Percentiles rank a stretch among this genome's conserved stretches.
phyloP scores from a whole-genome alignment of 2,113 vertebrate species.

The Dromas ardeola region DNA sequence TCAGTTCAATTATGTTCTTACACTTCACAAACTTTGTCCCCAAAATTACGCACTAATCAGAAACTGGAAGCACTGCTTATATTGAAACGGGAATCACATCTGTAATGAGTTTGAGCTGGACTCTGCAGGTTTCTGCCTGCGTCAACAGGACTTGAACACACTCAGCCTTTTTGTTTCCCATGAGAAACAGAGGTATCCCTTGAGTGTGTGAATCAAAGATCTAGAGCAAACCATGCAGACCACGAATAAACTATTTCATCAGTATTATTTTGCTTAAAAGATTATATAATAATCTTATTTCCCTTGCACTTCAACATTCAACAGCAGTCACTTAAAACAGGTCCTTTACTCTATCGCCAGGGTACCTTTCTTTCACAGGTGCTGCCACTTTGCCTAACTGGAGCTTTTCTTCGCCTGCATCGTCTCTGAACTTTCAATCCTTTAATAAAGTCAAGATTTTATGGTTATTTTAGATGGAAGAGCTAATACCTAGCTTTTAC shows the following conservation, averaged over 20 bases:
- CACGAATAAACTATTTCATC: background rate
- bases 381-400: background rate
- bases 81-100: background rate
- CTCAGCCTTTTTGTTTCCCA: background rate
- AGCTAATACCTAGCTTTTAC: background rate
- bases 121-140: background rate
- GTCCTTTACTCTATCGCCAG: background rate
- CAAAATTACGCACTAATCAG: background rate
- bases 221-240: background rate
- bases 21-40: background rate
- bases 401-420: slow-evolving; percentile 38
- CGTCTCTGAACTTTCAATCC: slow-evolving; percentile 51
- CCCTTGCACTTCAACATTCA: background rate
- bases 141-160: background rate
- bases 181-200: background rate
- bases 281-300: background rate
- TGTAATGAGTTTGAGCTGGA: background rate
- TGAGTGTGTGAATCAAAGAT: background rate
- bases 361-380: slow-evolving; percentile 52
- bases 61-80: background rate
- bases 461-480: slow-evolving; percentile 35
- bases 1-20: background rate
- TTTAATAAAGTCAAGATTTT: slow-evolving; percentile 65
- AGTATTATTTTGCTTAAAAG: background rate
- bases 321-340: background rate